Percentiles rank a stretch among this genome's conserved stretches.
Conservation (phyloP, 2,797 vertebrate genomes). For the Gastrophryne carolinensis region DNA sequence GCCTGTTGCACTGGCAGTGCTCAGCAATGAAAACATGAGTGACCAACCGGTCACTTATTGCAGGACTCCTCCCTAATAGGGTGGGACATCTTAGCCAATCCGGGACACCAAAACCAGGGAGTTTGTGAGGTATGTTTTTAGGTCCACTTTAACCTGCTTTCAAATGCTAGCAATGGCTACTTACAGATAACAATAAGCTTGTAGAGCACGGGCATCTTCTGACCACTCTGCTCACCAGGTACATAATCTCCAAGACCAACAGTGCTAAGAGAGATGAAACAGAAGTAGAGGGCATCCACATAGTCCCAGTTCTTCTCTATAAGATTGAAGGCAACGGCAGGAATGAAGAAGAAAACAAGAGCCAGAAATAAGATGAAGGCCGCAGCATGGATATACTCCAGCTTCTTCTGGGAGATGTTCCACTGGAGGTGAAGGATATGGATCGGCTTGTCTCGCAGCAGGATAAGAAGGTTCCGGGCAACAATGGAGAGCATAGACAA, state of each 20-base stretch:
- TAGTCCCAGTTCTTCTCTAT: conserved; percentile 67
- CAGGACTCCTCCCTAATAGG: no score
- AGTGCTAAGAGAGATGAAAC: conserved; percentile 78
- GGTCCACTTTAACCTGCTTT: background rate
- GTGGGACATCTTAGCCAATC: no score
- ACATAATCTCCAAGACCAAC: conserved; percentile 73
- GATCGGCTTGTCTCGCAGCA: conserved; percentile 59
- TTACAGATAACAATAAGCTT: conserved; percentile 75
- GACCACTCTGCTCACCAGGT: conserved; percentile 60
- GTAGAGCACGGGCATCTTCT: conserved; percentile 59
- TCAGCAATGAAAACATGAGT: no score
- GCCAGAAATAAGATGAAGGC: conserved; percentile 57
- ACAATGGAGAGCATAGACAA: conserved; percentile 66
- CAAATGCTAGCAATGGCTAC: conserved; percentile 34
- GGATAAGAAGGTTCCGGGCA: conserved; percentile 64
- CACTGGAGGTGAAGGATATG: conserved; percentile 59
- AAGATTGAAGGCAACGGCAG: conserved; percentile 64
- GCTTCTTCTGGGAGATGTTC: conserved; percentile 57
- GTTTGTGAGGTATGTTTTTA: no score
- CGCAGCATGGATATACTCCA: conserved; percentile 58
- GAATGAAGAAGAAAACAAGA: conserved; percentile 67
- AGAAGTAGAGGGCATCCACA: conserved; percentile 76
- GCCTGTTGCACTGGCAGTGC: no score
- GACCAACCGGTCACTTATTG: no score
- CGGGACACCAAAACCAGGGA: no score